Conservation (phyloP, 2,888 invertebrate species). For the Sphinx pinastri region DNA sequence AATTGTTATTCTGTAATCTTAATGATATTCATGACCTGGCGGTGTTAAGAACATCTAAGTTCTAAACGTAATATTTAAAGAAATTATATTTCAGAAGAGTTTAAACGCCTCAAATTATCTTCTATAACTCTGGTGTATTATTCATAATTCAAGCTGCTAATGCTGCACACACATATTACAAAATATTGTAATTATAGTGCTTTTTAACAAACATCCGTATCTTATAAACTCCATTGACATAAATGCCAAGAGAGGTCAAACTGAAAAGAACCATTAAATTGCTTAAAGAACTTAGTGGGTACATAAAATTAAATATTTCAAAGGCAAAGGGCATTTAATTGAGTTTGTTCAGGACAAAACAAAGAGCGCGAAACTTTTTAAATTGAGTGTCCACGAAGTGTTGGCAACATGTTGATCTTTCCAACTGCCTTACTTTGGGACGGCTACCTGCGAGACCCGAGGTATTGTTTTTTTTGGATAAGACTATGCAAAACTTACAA, state of each 20-base stretch:
- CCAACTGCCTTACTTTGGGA: slow-evolving; percentile 55
- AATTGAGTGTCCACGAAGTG: slow-evolving; percentile 83
- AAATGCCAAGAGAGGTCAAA: not conserved
- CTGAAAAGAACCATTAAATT: slow-evolving; percentile 28
- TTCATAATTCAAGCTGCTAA: no score
- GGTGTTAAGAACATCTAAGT: not conserved
- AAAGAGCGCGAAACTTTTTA: slow-evolving; percentile 80
- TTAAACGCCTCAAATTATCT: no score
- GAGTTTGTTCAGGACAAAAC: slow-evolving; percentile 84
- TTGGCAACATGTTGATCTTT: slow-evolving; percentile 83
- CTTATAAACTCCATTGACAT: not conserved
- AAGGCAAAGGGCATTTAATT: slow-evolving; percentile 80
- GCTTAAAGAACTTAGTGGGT: slow-evolving; percentile 40
- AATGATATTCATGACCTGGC: not conserved
- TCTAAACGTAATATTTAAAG: no score
- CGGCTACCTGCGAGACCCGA: slow-evolving; percentile 61
- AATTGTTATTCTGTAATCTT: no score
- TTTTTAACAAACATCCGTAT: not conserved
- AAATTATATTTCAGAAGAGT: no score
- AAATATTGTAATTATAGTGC: not conserved
- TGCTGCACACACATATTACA: no score
- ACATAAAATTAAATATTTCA: slow-evolving; percentile 73
- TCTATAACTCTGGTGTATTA: no score
- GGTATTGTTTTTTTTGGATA: slow-evolving; percentile 74
- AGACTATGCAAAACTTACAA: slow-evolving; percentile 43